Base-by-base conservation (phyloP, 2,797 vertebrate genomes). In the Gymnocypris eckloni region DNA sequence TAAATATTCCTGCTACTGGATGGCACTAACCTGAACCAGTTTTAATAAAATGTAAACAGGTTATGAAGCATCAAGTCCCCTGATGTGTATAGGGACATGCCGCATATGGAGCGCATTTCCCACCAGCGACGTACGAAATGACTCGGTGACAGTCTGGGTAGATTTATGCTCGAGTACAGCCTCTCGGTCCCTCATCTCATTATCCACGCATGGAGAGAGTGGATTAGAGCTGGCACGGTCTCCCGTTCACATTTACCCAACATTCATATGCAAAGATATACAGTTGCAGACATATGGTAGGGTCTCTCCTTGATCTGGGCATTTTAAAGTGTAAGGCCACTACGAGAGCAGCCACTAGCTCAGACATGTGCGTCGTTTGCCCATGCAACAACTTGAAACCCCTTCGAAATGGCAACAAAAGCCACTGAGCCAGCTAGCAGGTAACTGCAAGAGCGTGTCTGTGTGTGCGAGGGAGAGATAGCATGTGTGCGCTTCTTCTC, bases 111-210 rank as follows among this genome's bases (percentile, higher is more conserved):
- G 85, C 22, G 59, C 25, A 76, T 59, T 84, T 85, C 67, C 81
- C 87, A 80, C 43, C 67, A 87, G 86, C 81, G 43, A 81, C 22
- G 67, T 56, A 59, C 37, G 20, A 85, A 89, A 87, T 85, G 67
- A 88, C 59, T 87, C 77, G 22, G 64, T 83, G 83, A 80, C 81
- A 86, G 79, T 88, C 77, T 86, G 43, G 70, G 73, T 78, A 80
- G 54, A 82, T 80, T 85, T 90, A 56, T 56, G n/a, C 28, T 88
- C 4, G 28, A 81, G 61, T 56, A 85, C 81, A 76, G 54, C 64
- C 87, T 85, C 75, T 56, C 41, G 78, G 82, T 56, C 80, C 83
- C 83, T 86, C 41, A 85, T 85, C 87, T 87, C 77, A 89, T 88
- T 87, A 87, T 67, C 84, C n/a, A 41, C 11, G 79, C 83, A 85